Evolutionary conservation across 2,797 vertebrate species (phyloP).

Genomic region (Novumbra hubbsi): DNA sequence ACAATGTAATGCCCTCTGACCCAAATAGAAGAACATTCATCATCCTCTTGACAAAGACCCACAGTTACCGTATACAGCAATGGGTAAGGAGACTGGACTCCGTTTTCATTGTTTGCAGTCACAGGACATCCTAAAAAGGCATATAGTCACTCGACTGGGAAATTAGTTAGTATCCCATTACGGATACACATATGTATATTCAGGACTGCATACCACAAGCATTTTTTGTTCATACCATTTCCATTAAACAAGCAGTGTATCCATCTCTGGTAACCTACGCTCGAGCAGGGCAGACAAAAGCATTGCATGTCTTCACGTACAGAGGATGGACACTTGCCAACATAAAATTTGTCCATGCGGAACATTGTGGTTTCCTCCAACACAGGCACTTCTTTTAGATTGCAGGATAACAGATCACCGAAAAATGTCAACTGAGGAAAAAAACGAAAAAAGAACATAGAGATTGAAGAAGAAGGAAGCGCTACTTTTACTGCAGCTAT

Average conservation of each 20-base stretch:
- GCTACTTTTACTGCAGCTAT: slow-evolving; percentile 11
- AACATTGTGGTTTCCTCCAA: slow-evolving; percentile 52
- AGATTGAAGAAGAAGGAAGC: slow-evolving; percentile 41
- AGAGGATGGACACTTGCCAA: slow-evolving; percentile 70
- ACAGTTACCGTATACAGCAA: slow-evolving; percentile 40
- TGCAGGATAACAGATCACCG: slow-evolving; percentile 42
- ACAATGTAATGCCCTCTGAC: slow-evolving; percentile 28
- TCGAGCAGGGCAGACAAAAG: slow-evolving; percentile 65
- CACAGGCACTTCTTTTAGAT: slow-evolving; percentile 54
- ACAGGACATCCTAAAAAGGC: slow-evolving; percentile 70
- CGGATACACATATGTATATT: slow-evolving; percentile 64
- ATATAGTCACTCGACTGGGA: slow-evolving; percentile 60
- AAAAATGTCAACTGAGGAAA: not conserved
- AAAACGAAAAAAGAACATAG: slow-evolving; percentile 31
- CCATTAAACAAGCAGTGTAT: slow-evolving; percentile 62
- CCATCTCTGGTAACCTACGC: slow-evolving; percentile 68
- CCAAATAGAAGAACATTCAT: slow-evolving; percentile 39
- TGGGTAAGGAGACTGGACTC: slow-evolving; percentile 34
- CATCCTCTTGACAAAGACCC: slow-evolving; percentile 34
- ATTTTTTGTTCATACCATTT: slow-evolving; percentile 64
- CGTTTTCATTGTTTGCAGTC: slow-evolving; percentile 61
- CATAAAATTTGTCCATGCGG: slow-evolving; percentile 52
- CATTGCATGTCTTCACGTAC: slow-evolving; percentile 70
- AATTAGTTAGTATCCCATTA: slow-evolving; percentile 72
- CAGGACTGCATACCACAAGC: slow-evolving; percentile 64